Conservation (phyloP, 1,140 invertebrate species). For the Diorhabda elongata region DNA sequence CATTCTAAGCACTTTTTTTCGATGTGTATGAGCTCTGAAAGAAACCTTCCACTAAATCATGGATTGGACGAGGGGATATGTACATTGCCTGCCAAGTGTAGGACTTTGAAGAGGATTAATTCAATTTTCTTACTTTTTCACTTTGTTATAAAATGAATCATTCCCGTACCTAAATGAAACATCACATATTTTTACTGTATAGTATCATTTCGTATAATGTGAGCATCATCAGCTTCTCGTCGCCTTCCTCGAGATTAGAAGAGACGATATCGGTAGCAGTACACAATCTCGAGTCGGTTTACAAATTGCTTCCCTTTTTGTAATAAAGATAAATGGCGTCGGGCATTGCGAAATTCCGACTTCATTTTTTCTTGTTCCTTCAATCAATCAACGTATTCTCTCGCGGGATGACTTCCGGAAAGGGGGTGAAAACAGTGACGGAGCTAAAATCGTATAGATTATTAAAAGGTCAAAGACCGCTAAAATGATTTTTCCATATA, state of each 20-base stretch:
- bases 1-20: too few relatives aligned
- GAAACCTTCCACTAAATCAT: too few relatives aligned
- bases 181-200: too few relatives aligned
- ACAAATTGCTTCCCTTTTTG: background rate
- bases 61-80: too few relatives aligned
- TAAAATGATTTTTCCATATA: background rate
- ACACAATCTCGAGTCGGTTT: conserved; percentile 1
- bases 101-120: too few relatives aligned
- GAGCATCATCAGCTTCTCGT: too few relatives aligned
- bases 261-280: background rate
- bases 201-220: too few relatives aligned
- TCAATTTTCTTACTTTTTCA: too few relatives aligned
- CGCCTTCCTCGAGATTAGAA: background rate
- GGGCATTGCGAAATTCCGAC: background rate
- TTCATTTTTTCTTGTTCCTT: conserved; percentile 2
- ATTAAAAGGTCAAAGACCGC: background rate
- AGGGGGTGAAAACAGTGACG: background rate
- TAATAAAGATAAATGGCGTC: conserved; percentile 2
- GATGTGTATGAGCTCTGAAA: too few relatives aligned
- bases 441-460: background rate
- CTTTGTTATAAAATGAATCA: too few relatives aligned
- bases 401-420: conserved; percentile 1
- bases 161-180: too few relatives aligned
- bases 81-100: too few relatives aligned
- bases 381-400: conserved; percentile 2